These are phyloP conservation scores for Cercocebus atys DNA, from an alignment of 2,113 vertebrate genomes.

Conservation along the genomic window DNA sequence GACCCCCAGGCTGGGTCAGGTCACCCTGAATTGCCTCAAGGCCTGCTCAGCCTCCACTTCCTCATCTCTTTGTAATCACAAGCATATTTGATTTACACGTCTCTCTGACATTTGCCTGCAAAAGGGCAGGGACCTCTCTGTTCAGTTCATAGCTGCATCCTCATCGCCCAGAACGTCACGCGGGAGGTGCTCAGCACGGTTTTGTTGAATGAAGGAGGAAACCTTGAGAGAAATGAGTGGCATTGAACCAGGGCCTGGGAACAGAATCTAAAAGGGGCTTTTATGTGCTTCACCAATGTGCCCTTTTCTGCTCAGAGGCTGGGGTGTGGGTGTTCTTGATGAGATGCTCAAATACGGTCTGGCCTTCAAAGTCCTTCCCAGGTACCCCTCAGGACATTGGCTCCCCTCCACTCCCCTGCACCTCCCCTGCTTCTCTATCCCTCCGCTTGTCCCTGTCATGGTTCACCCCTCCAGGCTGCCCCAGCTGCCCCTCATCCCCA, in stretches of 20 bases:
- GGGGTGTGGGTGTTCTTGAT: no score
- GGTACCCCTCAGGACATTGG: no score
- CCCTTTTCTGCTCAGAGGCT: not conserved
- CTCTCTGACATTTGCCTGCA: not conserved
- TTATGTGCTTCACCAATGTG: rapidly evolving
- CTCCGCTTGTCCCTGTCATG: not conserved
- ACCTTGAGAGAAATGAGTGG: not conserved
- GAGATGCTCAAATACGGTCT: not conserved
- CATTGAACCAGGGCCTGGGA: not conserved
- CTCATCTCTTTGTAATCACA: not conserved
- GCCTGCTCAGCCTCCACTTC: not conserved
- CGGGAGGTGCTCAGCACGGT: rapidly evolving
- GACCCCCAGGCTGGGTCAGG: not conserved
- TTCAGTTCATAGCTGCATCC: rapidly evolving
- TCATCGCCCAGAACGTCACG: rapidly evolving
- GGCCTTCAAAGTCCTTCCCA: not conserved
- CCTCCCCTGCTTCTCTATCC: not conserved
- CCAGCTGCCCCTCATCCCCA: rapidly evolving
- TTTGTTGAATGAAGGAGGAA: not conserved
- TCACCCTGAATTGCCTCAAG: rapidly evolving
- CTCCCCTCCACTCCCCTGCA: rapidly evolving
- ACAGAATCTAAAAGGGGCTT: not conserved
- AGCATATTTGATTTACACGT: rapidly evolving
- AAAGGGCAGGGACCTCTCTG: not conserved
- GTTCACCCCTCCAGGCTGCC: not conserved